Evolutionary conservation across 2,113 vertebrate species (phyloP).

Genomic region (Halichoerus grypus): DNA sequence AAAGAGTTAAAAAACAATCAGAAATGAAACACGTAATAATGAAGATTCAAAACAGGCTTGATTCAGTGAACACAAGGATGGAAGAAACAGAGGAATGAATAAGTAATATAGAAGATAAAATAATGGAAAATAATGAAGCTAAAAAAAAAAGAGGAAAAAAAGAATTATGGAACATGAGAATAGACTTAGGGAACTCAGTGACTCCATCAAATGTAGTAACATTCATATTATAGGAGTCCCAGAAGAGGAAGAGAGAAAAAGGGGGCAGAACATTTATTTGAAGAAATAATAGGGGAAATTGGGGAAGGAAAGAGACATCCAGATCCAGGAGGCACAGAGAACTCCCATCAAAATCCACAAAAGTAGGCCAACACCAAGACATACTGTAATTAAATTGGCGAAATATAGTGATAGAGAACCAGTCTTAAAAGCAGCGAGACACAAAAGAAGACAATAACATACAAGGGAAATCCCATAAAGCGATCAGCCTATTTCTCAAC

Average conservation of each 20-base stretch:
- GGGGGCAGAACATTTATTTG: not conserved
- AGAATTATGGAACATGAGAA: not conserved
- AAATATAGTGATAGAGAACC: not conserved
- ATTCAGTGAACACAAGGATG: not conserved
- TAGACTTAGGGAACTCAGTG: not conserved
- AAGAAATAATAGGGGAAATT: not conserved
- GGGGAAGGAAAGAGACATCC: not conserved
- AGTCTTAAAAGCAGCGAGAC: not conserved
- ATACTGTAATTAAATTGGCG: not conserved
- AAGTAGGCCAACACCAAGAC: not conserved
- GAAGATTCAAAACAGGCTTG: not conserved
- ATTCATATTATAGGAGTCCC: not conserved
- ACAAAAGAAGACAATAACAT: not conserved
- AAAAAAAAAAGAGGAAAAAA: not conserved
- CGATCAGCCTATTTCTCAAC: not conserved
- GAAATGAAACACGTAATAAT: not conserved
- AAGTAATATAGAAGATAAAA: not conserved
- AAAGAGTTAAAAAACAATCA: not conserved
- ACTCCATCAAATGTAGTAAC: not conserved
- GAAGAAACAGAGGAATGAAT: not conserved
- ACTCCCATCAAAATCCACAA: not conserved
- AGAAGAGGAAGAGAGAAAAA: not conserved
- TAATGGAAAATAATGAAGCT: not conserved
- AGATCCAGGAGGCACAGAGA: not conserved
- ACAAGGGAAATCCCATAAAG: not conserved